Conservation (phyloP, 2,113 vertebrate genomes). For the Hydrolagus affinis region DNA sequence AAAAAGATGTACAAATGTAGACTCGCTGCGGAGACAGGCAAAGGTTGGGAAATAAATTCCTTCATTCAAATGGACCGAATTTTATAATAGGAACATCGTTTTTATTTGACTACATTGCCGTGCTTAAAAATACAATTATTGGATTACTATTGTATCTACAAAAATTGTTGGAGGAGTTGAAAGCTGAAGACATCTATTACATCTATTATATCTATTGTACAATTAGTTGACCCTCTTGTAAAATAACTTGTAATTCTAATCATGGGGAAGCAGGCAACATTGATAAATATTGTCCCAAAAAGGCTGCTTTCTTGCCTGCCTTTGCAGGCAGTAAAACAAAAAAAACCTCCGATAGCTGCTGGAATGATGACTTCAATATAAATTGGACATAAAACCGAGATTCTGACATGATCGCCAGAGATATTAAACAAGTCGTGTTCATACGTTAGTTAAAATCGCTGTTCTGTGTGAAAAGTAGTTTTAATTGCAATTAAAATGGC, state of each 20-base stretch:
- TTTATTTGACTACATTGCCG: background rate
- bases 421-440: constrained; percentile 30
- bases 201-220: background rate
- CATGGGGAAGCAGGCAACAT: background rate
- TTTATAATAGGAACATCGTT: background rate
- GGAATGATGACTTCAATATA: constrained; percentile 3
- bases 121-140: constrained; percentile 14
- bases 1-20: background rate
- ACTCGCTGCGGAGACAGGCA: background rate
- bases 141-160: background rate
- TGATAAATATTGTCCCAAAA: no score
- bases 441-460: constrained; percentile 27
- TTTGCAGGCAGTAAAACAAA: background rate
- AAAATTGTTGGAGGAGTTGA: constrained; percentile 20
- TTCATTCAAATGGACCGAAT: background rate
- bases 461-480: constrained; percentile 29
- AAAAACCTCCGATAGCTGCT: background rate
- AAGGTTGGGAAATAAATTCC: constrained; percentile 9
- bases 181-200: background rate
- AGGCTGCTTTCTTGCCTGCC: background rate
- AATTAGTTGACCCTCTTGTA: background rate
- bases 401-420: constrained; percentile 29
- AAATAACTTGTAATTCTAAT: constrained; percentile 9
- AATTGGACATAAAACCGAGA: constrained; percentile 9
- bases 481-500: constrained; percentile 60